These are phyloP conservation scores for Spodoptera frugiperda DNA, from an alignment of 1,140 invertebrate species.

Conservation along the genomic window DNA sequence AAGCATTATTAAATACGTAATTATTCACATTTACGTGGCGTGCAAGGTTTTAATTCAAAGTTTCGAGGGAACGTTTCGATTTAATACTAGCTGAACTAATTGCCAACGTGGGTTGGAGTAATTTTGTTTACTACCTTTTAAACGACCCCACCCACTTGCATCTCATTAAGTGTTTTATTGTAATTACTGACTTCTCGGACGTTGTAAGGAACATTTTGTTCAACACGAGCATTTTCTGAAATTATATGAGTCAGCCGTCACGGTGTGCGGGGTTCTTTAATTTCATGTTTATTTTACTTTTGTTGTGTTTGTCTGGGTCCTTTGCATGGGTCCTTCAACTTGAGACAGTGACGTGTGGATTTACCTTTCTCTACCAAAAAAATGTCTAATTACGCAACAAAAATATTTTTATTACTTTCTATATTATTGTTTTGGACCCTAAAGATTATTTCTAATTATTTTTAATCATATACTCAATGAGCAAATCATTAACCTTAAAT, in stretches of 20 bases:
- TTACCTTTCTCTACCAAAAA: background rate
- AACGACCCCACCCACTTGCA: conserved; percentile 78
- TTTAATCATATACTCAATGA: too few species aligned
- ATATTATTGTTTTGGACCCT: too few species aligned
- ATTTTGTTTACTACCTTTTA: conserved; percentile 85
- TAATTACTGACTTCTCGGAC: conserved; percentile 64
- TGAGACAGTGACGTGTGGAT: background rate
- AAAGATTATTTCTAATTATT: too few species aligned
- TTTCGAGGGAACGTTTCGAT: conserved; percentile 76
- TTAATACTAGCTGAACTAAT: conserved; percentile 85
- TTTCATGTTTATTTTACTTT: conserved; percentile 34
- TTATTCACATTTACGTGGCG: conserved; percentile 84
- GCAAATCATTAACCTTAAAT: too few species aligned
- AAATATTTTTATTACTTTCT: too few species aligned
- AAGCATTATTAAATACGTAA: conserved; percentile 86
- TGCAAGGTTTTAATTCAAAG: conserved; percentile 82
- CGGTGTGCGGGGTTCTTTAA: conserved; percentile 36
- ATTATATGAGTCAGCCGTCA: conserved; percentile 49
- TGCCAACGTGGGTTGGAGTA: conserved; percentile 81
- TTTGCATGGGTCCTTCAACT: conserved; percentile 8
- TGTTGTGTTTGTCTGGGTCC: conserved; percentile 9
- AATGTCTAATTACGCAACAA: background rate
- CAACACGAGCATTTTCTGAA: conserved; percentile 43
- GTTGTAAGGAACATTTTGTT: conserved; percentile 49
- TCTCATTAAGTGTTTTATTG: conserved; percentile 70